Evolutionary conservation across 2,888 invertebrate species (phyloP).

Genomic region (Rotaria macrura): DNA sequence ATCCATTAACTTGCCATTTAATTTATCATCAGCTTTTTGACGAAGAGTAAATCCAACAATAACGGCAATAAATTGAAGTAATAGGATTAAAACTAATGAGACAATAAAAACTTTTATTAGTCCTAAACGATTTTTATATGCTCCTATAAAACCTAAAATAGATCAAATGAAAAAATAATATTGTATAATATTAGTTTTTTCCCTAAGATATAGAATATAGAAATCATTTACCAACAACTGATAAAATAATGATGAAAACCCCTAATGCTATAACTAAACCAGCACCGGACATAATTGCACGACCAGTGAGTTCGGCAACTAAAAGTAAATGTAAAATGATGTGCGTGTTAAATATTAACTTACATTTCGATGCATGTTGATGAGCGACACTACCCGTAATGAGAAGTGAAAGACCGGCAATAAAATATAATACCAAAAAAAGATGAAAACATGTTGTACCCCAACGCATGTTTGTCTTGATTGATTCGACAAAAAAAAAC

Average conservation of each 20-base stretch:
- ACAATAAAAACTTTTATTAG: not conserved
- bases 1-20: not conserved
- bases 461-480: not conserved
- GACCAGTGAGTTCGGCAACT: not conserved
- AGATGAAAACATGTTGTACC: not conserved
- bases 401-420: not conserved
- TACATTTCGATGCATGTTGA: not conserved
- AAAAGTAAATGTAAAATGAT: not conserved
- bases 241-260: not conserved
- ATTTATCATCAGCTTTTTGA: not conserved
- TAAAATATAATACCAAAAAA: not conserved
- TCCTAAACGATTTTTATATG: conserved; percentile 16
- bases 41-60: conserved; percentile 5
- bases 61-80: conserved; percentile 2
- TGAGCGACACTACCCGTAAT: not conserved
- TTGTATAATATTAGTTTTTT: not conserved
- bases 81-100: not conserved
- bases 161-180: no score
- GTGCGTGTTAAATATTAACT: not conserved
- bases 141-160: not conserved
- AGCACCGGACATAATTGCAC: not conserved
- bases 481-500: no score
- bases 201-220: no score
- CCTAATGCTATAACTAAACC: conserved; percentile 6
- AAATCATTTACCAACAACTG: not conserved